Base-by-base conservation (phyloP, 2,888 invertebrate genomes). In the Ornithoptera alexandrae region DNA sequence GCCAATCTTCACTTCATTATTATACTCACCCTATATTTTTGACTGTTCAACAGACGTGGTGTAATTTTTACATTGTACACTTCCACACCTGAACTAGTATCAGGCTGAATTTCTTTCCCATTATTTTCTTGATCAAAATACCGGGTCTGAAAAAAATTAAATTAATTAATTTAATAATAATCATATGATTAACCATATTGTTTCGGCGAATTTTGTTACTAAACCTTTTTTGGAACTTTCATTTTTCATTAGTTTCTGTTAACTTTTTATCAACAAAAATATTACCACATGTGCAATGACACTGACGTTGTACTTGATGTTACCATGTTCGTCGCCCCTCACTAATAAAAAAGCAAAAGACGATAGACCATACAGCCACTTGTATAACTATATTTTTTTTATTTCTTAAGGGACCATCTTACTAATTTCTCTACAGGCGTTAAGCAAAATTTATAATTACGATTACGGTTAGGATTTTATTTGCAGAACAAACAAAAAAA, bases 61-160 rank as follows among this genome's bases (percentile, higher is more conserved):
- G 85, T 88, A 20, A 87, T 80, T 78, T 86, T 89, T 30, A 92
- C 81, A 70, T 87, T 88, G 72, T 79, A 90, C 20, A 89, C 85
- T 81, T 90, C 79, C 4, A 89, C 81, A 72, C 86, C 71, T 56
- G 74, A 64, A 63, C 65, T 72, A 53, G 61, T 39, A 12, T 68
- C 18, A 42, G 74, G 74, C 72, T 72, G 75, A 60, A 56, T 71
- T 68, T 72, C 59, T 24, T 71, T 42, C 36, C 77, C 68, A 62
- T 77, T 71, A 42, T 74, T 73, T 63, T 80, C 78, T 58, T 75
- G 65, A 63, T 85, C 81, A 73, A 88, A 90, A 77, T 90, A 90
- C 36, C 89, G 84, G 74, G 81, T 83, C 87, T 87, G 79, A 42
- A 81, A 30, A 75, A 63, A 65, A 58, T 42, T 60, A 36, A 78